phyloP scores from a whole-genome alignment of 2,113 vertebrate genomes.

The Sitta europaea region DNA sequence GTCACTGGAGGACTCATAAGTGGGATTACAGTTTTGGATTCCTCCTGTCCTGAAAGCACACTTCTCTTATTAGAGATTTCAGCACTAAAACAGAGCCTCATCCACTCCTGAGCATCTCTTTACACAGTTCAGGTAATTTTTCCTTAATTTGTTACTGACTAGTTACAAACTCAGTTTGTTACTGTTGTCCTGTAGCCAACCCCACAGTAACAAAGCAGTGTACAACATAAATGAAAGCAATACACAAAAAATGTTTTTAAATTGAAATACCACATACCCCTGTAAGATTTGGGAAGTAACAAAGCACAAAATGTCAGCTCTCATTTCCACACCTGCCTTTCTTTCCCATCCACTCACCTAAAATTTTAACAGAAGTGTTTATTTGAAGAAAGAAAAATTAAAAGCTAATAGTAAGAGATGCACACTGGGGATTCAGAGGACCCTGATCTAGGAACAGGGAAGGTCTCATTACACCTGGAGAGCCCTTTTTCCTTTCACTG shows the following conservation, averaged over 20 bases:
- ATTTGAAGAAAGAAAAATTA: conserved; percentile 18
- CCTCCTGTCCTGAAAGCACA: background rate
- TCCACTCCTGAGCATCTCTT: background rate
- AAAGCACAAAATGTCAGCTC: background rate
- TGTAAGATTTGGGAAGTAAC: background rate
- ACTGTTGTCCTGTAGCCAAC: background rate
- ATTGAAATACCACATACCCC: background rate
- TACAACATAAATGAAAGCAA: background rate
- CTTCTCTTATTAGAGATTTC: background rate
- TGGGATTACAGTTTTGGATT: background rate
- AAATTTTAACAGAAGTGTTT: conserved; percentile 2
- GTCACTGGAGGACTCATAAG: background rate
- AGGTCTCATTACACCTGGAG: conserved; percentile 29
- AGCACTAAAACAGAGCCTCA: background rate
- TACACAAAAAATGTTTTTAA: background rate
- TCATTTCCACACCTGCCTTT: background rate
- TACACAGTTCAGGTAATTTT: background rate
- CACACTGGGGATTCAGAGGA: background rate
- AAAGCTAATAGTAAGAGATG: background rate
- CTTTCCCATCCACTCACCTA: background rate
- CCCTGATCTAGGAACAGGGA: background rate
- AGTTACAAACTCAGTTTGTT: no score
- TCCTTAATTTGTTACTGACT: background rate
- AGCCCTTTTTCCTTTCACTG: conserved; percentile 48
- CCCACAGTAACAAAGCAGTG: background rate